Conservation (phyloP, 2,797 vertebrate species). For the Rousettus madagascariensis region DNA sequence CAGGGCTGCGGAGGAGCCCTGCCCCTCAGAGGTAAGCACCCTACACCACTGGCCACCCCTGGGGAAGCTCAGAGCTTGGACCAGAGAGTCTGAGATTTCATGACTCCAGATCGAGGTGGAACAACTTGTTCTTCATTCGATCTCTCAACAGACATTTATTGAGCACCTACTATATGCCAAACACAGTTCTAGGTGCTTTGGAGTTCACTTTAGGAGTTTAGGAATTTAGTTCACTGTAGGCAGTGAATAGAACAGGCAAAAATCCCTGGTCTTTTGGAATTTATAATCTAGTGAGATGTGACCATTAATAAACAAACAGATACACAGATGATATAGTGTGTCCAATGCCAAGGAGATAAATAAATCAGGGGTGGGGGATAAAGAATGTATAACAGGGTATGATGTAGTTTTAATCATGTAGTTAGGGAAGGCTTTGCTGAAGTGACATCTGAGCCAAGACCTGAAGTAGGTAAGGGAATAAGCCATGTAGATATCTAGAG, state of each 20-base stretch:
- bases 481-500: neutral
- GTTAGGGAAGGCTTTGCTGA: conserved; percentile 36
- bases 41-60: neutral
- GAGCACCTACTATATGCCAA: conserved; percentile 8
- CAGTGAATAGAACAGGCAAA: neutral
- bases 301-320: conserved; percentile 30
- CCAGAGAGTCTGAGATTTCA: neutral
- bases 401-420: neutral
- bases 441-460: neutral
- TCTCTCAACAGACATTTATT: conserved; percentile 34
- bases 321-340: neutral
- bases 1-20: conserved; percentile 83
- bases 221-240: neutral
- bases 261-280: neutral
- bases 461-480: neutral
- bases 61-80: neutral
- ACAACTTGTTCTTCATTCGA: neutral
- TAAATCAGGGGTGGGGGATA: neutral
- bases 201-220: conserved; percentile 3
- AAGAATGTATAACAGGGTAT: neutral
- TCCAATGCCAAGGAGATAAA: conserved; percentile 34
- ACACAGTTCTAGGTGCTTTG: conserved; percentile 4
- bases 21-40: conserved; percentile 83
- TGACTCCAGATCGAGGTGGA: neutral
- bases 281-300: neutral